Evolutionary conservation across 2,797 vertebrate genomes (phyloP).

Genomic region (Anguilla pacifica): DNA sequence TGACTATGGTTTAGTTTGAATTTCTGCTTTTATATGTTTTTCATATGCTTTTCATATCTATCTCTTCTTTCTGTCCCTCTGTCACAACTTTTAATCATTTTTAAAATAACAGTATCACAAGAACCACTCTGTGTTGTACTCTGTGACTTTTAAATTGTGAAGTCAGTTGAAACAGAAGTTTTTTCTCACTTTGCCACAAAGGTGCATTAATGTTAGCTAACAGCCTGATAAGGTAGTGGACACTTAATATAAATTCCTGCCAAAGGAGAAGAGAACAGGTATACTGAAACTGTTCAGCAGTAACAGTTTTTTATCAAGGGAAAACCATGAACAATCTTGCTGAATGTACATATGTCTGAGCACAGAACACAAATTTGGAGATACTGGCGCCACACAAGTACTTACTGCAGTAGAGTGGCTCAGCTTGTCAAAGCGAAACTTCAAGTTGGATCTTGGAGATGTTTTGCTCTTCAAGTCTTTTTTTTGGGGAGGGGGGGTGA

Average conservation of each 20-base stretch:
- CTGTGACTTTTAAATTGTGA: not conserved
- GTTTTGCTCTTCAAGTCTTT: conserved; percentile 89
- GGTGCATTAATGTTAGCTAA: not conserved
- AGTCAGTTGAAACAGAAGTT: not conserved
- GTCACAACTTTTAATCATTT: not conserved
- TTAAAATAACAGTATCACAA: not conserved
- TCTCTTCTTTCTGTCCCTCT: not conserved
- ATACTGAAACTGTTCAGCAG: not conserved
- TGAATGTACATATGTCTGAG: not conserved
- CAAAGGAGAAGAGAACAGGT: not conserved
- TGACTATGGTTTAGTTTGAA: not conserved
- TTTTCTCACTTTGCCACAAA: not conserved
- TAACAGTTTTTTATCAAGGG: not conserved
- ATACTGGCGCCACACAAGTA: not conserved
- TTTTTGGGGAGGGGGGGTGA: conserved; percentile 36
- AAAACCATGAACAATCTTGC: not conserved
- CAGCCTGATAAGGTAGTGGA: not conserved
- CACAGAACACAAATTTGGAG: not conserved
- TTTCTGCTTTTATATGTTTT: not conserved
- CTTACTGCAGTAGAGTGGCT: conserved; percentile 83
- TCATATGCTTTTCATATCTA: not conserved
- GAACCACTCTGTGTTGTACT: not conserved
- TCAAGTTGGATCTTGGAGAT: conserved; percentile 92
- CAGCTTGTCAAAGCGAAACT: conserved; percentile 96
- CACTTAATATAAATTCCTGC: not conserved